These are phyloP conservation scores for Phenacoccus solenopsis DNA, from an alignment of 1,140 invertebrate genomes.

Conservation along the genomic window DNA sequence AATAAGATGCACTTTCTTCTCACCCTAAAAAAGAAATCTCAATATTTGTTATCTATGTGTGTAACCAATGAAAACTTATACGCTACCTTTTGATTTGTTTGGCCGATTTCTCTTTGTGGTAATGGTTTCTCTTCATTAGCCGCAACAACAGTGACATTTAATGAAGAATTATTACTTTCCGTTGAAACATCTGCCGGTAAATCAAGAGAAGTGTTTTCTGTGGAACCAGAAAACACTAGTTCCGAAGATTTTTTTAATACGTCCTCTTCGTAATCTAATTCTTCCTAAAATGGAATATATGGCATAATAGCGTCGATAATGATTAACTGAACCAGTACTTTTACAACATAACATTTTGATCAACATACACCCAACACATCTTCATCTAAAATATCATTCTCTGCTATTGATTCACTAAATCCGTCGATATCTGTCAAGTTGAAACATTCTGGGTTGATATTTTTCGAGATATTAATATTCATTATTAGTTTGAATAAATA, in stretches of 20 bases:
- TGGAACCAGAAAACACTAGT: neutral
- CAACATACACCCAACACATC: neutral
- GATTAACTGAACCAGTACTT: too few species aligned
- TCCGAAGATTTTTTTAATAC: neutral
- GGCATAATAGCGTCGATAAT: neutral
- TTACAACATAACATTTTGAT: too few species aligned
- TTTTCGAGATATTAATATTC: too few species aligned
- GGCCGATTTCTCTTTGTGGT: neutral
- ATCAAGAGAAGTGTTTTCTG: neutral
- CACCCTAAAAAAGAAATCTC: too few species aligned
- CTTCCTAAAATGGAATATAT: neutral
- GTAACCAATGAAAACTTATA: too few species aligned
- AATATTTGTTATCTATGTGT: too few species aligned
- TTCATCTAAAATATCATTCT: slow-evolving; percentile 5
- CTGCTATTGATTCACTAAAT: slow-evolving; percentile 4
- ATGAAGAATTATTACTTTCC: slow-evolving; percentile 1
- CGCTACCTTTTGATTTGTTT: neutral
- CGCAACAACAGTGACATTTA: neutral
- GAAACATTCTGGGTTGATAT: too few species aligned
- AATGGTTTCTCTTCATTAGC: neutral
- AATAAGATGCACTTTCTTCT: slow-evolving; percentile 8
- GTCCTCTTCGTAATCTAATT: slow-evolving; percentile 7
- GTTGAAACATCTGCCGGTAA: slow-evolving; percentile 1
- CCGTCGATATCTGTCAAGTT: neutral
- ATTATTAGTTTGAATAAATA: too few species aligned